phyloP scores from a whole-genome alignment of 2,797 vertebrate genomes.

The Hirundo rustica region DNA sequence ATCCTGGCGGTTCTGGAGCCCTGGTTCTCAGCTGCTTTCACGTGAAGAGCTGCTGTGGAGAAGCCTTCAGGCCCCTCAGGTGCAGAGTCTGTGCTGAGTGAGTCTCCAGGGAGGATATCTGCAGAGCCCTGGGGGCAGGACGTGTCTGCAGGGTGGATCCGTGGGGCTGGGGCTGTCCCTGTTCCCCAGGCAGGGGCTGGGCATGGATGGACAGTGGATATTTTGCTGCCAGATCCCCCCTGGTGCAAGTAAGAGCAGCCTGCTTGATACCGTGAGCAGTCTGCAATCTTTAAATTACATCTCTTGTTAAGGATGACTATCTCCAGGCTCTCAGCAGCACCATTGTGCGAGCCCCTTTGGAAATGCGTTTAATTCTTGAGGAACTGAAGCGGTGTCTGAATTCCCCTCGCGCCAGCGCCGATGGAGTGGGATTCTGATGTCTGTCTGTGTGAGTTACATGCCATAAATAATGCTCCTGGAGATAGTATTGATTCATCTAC shows the following conservation, averaged over 20 bases:
- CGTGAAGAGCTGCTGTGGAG: neutral
- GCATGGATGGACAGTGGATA: neutral
- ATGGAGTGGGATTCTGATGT: neutral
- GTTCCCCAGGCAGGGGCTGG: neutral
- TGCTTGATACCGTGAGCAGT: neutral
- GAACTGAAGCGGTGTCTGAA: neutral
- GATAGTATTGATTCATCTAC: neutral
- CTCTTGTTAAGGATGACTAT: conserved; percentile 38
- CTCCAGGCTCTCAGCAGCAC: neutral
- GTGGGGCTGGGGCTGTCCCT: neutral
- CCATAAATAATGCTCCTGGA: neutral
- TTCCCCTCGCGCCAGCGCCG: neutral
- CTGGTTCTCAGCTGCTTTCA: neutral
- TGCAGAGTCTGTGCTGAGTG: neutral
- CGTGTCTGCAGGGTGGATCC: accelerated
- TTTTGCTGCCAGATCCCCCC: neutral
- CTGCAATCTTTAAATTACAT: conserved; percentile 46
- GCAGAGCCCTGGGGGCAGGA: accelerated
- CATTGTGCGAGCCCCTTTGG: neutral
- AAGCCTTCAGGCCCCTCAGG: neutral
- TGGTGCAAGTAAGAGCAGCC: neutral
- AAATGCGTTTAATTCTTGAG: neutral
- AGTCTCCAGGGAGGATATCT: accelerated
- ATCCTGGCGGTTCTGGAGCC: neutral
- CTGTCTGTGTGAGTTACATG: neutral